phyloP scores from a whole-genome alignment of 2,797 vertebrate species.

The Diplodus sargus region DNA sequence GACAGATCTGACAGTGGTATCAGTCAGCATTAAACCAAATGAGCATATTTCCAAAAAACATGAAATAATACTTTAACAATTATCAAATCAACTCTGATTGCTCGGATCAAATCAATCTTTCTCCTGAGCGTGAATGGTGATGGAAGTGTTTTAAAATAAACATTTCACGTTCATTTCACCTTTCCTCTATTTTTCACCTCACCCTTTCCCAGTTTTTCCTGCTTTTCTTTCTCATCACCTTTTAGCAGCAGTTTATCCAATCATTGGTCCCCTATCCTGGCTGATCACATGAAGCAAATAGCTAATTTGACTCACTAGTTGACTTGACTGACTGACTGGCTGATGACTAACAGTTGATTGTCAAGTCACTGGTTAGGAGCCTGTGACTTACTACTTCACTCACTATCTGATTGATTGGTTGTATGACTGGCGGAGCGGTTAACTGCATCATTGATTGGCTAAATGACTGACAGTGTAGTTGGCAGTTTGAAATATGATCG shows the following conservation, averaged over 20 bases:
- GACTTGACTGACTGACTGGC: not conserved
- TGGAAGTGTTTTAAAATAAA: not conserved
- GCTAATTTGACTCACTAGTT: not conserved
- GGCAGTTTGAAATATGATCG: slow-evolving; percentile 47
- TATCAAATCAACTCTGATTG: not conserved
- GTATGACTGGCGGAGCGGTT: slow-evolving; percentile 22
- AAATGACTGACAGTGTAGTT: slow-evolving; percentile 26
- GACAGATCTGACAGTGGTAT: not conserved
- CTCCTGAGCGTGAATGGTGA: not conserved
- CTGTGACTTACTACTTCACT: slow-evolving; percentile 7
- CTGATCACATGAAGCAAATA: not conserved
- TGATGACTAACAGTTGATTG: slow-evolving; percentile 7
- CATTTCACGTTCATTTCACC: not conserved
- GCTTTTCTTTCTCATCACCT: not conserved
- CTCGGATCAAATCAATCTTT: not conserved
- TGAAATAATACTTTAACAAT: not conserved
- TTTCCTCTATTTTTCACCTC: not conserved
- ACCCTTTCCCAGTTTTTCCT: not conserved
- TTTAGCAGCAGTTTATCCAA: not conserved
- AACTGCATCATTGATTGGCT: slow-evolving; percentile 39
- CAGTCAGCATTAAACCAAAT: not conserved
- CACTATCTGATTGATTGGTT: not conserved
- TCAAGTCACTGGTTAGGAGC: slow-evolving; percentile 3
- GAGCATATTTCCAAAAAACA: not conserved
- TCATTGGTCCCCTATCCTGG: not conserved